Percentiles rank a stretch among this genome's conserved stretches.
These are phyloP conservation scores for Silurus asotus DNA, from an alignment of 2,113 vertebrate species.

Conservation along the genomic window DNA sequence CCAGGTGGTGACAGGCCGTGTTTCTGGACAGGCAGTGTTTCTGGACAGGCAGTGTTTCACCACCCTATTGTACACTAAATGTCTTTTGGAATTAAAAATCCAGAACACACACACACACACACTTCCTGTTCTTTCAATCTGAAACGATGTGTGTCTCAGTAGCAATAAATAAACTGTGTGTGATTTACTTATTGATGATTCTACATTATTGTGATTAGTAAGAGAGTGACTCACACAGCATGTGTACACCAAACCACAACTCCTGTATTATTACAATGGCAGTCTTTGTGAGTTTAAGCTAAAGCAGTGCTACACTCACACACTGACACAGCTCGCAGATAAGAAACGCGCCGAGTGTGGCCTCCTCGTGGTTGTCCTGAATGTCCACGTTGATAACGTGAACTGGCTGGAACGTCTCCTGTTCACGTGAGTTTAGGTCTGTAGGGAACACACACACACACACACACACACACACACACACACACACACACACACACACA, in stretches of 20 bases:
- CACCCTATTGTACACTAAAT: background rate
- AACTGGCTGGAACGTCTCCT: conserved; percentile 93
- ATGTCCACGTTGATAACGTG: conserved; percentile 99
- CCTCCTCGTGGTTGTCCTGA: conserved; percentile 98
- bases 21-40: too few relatives aligned
- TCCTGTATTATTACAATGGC: background rate
- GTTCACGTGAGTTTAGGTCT: conserved; percentile 87
- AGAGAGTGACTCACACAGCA: background rate
- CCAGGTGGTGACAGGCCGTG: too few relatives aligned
- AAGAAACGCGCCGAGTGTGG: conserved; percentile 94
- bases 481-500: conserved; percentile 30
- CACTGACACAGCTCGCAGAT: conserved; percentile 99
- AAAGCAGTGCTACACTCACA: conserved; percentile 78
- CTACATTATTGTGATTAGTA: background rate
- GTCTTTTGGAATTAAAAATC: background rate
- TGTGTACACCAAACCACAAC: background rate
- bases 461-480: conserved; percentile 6
- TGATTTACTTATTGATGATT: background rate
- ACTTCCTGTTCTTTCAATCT: background rate
- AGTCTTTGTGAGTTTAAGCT: background rate
- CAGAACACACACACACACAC: background rate
- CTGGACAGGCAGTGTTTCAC: too few relatives aligned
- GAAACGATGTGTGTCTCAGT: background rate
- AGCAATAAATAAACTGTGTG: background rate
- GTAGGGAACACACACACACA: conserved; percentile 24